These are phyloP conservation scores for Hozukius guyotensis DNA, from an alignment of 2,797 vertebrate species.

Conservation along the genomic window DNA sequence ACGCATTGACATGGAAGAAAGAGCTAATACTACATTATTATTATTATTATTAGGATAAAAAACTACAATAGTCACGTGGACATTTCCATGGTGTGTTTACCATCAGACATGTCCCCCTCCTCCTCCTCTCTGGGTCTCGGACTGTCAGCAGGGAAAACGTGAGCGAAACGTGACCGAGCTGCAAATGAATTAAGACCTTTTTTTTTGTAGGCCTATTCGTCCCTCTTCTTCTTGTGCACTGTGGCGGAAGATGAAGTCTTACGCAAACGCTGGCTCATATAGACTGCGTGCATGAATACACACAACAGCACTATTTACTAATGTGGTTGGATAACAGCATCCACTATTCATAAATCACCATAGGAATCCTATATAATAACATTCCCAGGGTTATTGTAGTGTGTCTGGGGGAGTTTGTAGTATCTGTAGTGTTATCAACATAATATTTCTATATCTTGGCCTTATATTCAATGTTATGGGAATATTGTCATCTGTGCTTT, in stretches of 20 bases:
- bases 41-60: neutral
- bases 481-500: neutral
- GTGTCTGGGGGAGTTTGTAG: neutral
- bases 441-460: too few species aligned
- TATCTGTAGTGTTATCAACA: neutral
- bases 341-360: slow-evolving; percentile 2
- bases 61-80: slow-evolving; percentile 13
- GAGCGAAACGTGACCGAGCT: slow-evolving; percentile 74
- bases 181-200: slow-evolving; percentile 34
- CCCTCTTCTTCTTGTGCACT: slow-evolving; percentile 22
- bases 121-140: slow-evolving; percentile 31
- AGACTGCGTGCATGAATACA: neutral
- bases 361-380: neutral
- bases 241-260: slow-evolving; percentile 33
- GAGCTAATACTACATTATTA: neutral
- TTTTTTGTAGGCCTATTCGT: neutral
- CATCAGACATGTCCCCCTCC: slow-evolving; percentile 7
- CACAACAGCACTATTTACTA: slow-evolving; percentile 20
- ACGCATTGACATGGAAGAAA: neutral
- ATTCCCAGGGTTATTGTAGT: neutral
- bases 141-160: slow-evolving; percentile 70
- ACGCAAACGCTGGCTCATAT: slow-evolving; percentile 49
- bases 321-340: slow-evolving; percentile 22
- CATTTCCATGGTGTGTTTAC: slow-evolving; percentile 44
- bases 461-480: neutral